Conservation (phyloP, 35 echinoderm and acorn worm genomes). For the Amphiura filiformis region DNA sequence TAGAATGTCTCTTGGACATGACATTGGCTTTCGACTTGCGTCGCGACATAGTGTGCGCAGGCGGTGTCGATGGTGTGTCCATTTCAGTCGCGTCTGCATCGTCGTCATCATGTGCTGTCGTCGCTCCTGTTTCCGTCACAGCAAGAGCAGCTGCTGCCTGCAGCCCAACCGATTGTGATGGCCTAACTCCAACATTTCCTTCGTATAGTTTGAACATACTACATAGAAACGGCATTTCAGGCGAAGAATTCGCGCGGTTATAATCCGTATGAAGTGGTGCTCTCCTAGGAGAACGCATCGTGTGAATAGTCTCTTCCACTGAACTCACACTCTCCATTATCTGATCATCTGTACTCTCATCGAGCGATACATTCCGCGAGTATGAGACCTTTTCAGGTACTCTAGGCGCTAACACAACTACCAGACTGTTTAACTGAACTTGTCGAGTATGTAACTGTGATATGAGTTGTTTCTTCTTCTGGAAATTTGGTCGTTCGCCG, state of each 20-base stretch:
- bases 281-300: too few relatives aligned
- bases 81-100: background rate
- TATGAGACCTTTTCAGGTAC: background rate
- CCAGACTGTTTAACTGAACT: background rate
- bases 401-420: background rate
- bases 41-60: background rate
- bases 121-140: background rate
- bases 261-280: too few relatives aligned
- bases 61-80: background rate
- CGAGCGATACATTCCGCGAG: background rate
- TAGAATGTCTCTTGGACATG: background rate
- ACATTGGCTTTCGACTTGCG: background rate
- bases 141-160: background rate
- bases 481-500: background rate
- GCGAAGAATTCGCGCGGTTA: background rate
- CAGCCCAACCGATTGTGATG: background rate
- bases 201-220: background rate
- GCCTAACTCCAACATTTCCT: background rate
- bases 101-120: background rate
- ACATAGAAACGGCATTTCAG: background rate
- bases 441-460: background rate
- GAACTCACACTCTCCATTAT: background rate
- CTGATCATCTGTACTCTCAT: background rate
- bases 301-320: background rate
- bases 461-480: conserved; percentile 5